Evolutionary conservation across 2,113 vertebrate genomes (phyloP), one percentile per base, ranked within the genome.

Genomic region (Eolophus roseicapilla): DNA sequence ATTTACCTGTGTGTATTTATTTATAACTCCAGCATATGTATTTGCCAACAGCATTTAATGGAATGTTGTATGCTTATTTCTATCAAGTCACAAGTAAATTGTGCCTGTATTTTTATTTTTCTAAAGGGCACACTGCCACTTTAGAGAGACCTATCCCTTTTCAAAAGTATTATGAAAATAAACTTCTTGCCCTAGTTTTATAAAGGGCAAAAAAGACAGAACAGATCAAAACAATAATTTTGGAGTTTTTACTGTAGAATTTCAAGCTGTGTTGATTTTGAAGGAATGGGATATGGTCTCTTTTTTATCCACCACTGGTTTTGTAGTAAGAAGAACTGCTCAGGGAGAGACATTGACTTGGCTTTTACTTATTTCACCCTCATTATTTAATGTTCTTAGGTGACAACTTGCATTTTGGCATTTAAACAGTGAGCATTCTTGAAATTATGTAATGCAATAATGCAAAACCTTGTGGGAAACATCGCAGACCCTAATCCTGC

Each of bases 71-170:
- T 88, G 62, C 62, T 95, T 75, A 6, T 94, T 97, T 97, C 98
- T 98, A 97, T 98, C 98, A 98, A 98, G 98, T 98, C 98, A 98
- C 98, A 98, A 98, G 92, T 91, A 97, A 97, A 97, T 95, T 97
- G 79, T 98, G 97, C 97, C 89, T 87, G 74, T 93, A 7, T 96
- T 93, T 97, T 96, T 97, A 75, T 95, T 97, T 97, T 96, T 83
- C 83, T 94, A 96, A 97, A 97, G 95, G 96, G 95, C 95, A 95
- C 93, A 93, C 79, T 97, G 97, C 97, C 92, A 93, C 94, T 98
- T 97, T 97, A 97, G 96, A 96, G 97, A 97, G 98, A 98, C 98
- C 97, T 97, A 95, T 97, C 97, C 97, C 95, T 96, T 96, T 96
- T 97, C 95, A 95, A 85, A 94, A 74, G 4, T 28, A 49, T 70